Evolutionary conservation across 2,888 invertebrate species (phyloP).

Genomic region (Ceraclea dissimilis): DNA sequence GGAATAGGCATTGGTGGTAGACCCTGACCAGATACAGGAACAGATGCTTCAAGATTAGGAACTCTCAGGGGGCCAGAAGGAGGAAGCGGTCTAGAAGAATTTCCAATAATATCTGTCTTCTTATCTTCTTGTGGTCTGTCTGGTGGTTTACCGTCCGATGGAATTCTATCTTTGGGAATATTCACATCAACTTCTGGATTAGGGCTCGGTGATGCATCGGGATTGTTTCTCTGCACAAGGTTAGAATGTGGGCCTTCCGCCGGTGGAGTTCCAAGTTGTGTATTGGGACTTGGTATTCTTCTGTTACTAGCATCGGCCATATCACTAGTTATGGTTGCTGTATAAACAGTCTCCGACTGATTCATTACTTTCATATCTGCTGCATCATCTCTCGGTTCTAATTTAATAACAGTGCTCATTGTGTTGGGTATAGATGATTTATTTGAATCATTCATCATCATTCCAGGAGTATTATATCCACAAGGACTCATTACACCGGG

Average conservation of each 20-base stretch:
- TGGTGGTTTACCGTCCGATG: constrained; percentile 8
- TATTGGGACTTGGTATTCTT: constrained; percentile 36
- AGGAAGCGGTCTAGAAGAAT: constrained; percentile 34
- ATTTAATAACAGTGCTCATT: constrained; percentile 45
- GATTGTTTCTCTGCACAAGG: constrained; percentile 9
- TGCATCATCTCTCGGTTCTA: constrained; percentile 45
- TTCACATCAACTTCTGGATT: constrained; percentile 14
- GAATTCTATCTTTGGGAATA: constrained; percentile 12
- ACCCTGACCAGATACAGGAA: constrained; percentile 37
- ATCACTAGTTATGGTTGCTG: constrained; percentile 42
- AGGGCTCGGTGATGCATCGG: constrained; percentile 10
- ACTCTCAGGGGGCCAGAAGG: constrained; percentile 37
- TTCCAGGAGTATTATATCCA: constrained; percentile 9
- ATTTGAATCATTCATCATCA: constrained; percentile 32
- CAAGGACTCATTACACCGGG: constrained; percentile 16
- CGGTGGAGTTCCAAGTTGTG: constrained; percentile 45
- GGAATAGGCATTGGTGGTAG: constrained; percentile 44
- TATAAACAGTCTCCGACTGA: constrained; percentile 39
- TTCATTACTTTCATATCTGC: constrained; percentile 13
- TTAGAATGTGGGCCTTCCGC: constrained; percentile 30
- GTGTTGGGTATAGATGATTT: constrained; percentile 43
- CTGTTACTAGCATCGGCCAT: constrained; percentile 43
- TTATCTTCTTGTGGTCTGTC: constrained; percentile 12
- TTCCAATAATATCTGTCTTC: constrained; percentile 11
- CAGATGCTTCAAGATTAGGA: constrained; percentile 37